Evolutionary conservation across 2,888 invertebrate species (phyloP), one percentile per base, ranked within the genome.

Genomic region (Ophion obscuratus): DNA sequence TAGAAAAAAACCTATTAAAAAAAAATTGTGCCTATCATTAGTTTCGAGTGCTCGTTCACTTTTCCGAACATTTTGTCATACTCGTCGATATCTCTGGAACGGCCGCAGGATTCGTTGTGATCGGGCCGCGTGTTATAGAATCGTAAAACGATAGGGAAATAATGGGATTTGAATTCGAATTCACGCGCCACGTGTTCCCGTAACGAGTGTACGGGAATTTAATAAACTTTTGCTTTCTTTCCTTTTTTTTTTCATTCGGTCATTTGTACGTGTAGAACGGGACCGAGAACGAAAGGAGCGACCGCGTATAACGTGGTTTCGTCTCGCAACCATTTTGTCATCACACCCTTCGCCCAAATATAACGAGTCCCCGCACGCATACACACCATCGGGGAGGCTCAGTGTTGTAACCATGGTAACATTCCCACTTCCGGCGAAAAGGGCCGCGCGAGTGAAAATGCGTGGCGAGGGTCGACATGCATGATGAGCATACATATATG

Each of bases 361-460:
- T 77, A 77, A 83, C 82, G 71, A 79, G 83, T 57, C 74, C 20
- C 80, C 14, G 47, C 47, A 47, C 47, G 47, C 47, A 47, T 47
- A 47, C 74, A 74, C 73, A 81, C 81, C 57, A 66, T 62, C 74
- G 61, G 40, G 40, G 73, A 92, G 92, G 93, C 93, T 93, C 93
- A 92, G 91, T 93, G 93, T 92, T 93, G 94, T 94, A 93, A 93
- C 94, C 94, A 94, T 94, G 94, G 94, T 83, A 81, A 88, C 86
- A 78, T 87, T 84, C 64, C 73, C 81, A 84, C 88, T 88, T 88
- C 85, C 87, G 87, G 81, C 83, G 75, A 67, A 87, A 81, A 77
- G 87, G 83, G 73, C 83, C 83, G 80, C 66, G 81, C 70, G 79
- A 83, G 77, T 75, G 73, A 77, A 85, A 87, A 85, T 86, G 76